Base-by-base conservation (phyloP, 1,140 invertebrate genomes). In the Drosophila fuyamai region DNA sequence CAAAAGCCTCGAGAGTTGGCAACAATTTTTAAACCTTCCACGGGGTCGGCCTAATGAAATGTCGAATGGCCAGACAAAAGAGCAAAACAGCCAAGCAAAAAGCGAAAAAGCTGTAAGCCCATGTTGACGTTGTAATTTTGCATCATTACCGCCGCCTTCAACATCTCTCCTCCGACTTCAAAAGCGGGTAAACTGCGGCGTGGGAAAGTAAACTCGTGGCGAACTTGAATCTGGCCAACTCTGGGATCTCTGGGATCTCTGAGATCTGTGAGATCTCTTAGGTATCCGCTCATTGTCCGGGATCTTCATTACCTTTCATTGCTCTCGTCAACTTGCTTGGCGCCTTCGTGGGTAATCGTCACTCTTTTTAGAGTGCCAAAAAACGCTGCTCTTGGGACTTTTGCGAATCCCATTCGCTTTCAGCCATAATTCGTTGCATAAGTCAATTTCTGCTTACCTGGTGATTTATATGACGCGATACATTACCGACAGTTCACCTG, bases 41-140 rank as follows among this genome's bases (percentile, higher is more conserved):
- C 40, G 12, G 29, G 29, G n/a, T 59, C 32, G 62, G 46, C 58
- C 57, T 72, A 76, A 82, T 75, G 62, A 82, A 80, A 76, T 66
- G 46, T 67, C 58, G 61, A 78, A 66, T 48, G 54, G 29, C 36
- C 60, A 54, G 54, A 66, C 53, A 60, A 58, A 43, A 68, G 48
- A 47, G 41, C 35, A 36, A 46, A 50, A 18, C 12, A 47, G 51
- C n/a, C 5, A 23, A 29, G 27, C 10, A 27, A 60, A 53, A 35
- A 35, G 62, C 18, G 18, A 41, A 54, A 40, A 47, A n/a, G 51
- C 62, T 68, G 51, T 59, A 77, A 81, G 57, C 63, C 76, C 65
- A 54, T 65, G 72, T 89, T 89, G 79, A 88, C 79, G 76, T 77
- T 66, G 72, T 83, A 86, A 88, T 86, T 88, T 86, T 73, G 60